Evolutionary conservation across 2,888 invertebrate genomes (phyloP).

Genomic region (Patella depressa): DNA sequence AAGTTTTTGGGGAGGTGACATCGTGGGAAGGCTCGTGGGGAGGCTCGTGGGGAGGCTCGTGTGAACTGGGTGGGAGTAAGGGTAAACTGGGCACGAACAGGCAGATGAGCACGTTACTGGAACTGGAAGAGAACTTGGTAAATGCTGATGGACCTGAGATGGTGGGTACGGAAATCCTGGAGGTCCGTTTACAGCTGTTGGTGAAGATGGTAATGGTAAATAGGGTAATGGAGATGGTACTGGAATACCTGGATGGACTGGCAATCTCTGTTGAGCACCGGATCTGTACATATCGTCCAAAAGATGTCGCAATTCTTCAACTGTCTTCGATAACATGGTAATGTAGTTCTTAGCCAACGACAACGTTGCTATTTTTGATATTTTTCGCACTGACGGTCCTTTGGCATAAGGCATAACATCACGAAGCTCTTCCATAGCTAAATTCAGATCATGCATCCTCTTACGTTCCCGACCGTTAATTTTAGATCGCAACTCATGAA

Average conservation of each 20-base stretch:
- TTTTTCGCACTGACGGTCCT: conserved; percentile 57
- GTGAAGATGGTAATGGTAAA: not conserved
- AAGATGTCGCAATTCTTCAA: conserved; percentile 55
- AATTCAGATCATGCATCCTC: conserved; percentile 72
- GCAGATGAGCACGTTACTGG: not conserved
- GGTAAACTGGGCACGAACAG: not conserved
- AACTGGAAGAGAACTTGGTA: not conserved
- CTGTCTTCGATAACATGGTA: conserved; percentile 51
- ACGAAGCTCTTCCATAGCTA: conserved; percentile 63
- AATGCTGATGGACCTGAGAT: not conserved
- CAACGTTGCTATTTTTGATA: conserved; percentile 62
- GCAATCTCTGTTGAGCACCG: conserved; percentile 25
- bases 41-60: no score
- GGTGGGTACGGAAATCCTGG: not conserved
- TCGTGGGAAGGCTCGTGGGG: not conserved
- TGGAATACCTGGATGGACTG: not conserved
- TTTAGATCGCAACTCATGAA: conserved; percentile 46
- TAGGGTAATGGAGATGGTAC: not conserved
- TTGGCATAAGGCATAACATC: conserved; percentile 62
- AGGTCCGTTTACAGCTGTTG: not conserved
- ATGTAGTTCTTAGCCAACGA: conserved; percentile 60
- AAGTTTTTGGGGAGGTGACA: not conserved
- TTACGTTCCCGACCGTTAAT: conserved; percentile 70
- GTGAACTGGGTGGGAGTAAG: not conserved
- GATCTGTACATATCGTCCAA: conserved; percentile 50